Conservation (phyloP, 2,888 invertebrate genomes). For the Lochmaea capreae region DNA sequence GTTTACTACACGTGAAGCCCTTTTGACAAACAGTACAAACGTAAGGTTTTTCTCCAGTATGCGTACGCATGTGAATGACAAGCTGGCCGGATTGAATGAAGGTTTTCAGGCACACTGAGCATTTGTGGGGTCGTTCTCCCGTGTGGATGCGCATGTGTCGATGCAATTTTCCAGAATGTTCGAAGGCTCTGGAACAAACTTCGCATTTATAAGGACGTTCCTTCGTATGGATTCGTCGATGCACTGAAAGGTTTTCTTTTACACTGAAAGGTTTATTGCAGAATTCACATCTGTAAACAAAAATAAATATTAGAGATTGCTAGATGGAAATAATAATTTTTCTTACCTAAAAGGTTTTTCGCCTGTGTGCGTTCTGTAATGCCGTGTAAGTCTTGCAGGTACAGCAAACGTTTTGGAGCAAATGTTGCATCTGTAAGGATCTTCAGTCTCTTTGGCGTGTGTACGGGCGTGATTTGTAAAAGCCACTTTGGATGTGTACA, state of each 20-base stretch:
- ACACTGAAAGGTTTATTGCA: slow-evolving; percentile 94
- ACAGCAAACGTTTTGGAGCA: slow-evolving; percentile 93
- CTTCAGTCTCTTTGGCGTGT: slow-evolving; percentile 64
- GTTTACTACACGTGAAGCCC: slow-evolving; percentile 92
- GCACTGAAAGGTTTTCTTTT: slow-evolving; percentile 91
- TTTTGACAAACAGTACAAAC: slow-evolving; percentile 84
- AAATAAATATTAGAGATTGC: neutral
- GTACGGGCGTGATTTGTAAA: slow-evolving; percentile 61
- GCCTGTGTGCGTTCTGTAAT: slow-evolving; percentile 91
- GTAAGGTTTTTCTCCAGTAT: slow-evolving; percentile 88
- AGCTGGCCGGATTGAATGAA: slow-evolving; percentile 92
- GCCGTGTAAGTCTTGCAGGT: slow-evolving; percentile 85
- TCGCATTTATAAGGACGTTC: slow-evolving; percentile 91
- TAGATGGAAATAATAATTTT: neutral
- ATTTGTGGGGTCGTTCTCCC: slow-evolving; percentile 90
- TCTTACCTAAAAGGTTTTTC: slow-evolving; percentile 79
- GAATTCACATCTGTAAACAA: slow-evolving; percentile 77
- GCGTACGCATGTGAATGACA: slow-evolving; percentile 91
- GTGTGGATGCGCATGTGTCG: slow-evolving; percentile 93
- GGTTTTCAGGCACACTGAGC: slow-evolving; percentile 87
- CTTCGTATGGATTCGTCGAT: slow-evolving; percentile 90
- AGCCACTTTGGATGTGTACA: slow-evolving; percentile 61
- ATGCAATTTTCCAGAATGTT: slow-evolving; percentile 90
- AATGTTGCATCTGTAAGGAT: slow-evolving; percentile 87
- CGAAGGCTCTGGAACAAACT: slow-evolving; percentile 89